A percentile compares a stretch with the other conserved stretches of the same genome.
Conservation (phyloP, 2,113 vertebrate genomes). For the Toxotes chatareus region DNA sequence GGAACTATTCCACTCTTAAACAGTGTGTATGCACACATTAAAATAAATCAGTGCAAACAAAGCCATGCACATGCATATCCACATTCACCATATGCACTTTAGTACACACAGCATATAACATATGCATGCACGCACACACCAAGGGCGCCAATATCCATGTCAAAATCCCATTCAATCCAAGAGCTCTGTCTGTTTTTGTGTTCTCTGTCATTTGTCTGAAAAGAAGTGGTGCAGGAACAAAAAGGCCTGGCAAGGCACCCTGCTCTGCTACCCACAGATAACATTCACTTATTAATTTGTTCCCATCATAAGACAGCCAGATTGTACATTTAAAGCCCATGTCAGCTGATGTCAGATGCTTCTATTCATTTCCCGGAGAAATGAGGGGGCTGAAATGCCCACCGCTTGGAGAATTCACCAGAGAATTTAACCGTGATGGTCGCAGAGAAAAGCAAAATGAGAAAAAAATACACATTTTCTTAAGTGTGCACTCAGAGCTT, state of each 20-base stretch:
- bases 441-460: constrained; percentile 53
- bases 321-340: constrained; percentile 73
- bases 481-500: constrained; percentile 64
- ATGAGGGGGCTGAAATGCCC: constrained; percentile 65
- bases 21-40: constrained; percentile 11
- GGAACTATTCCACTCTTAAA: constrained; percentile 16
- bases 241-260: constrained; percentile 57
- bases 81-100: constrained; percentile 12
- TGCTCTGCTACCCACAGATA: constrained; percentile 74
- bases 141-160: constrained; percentile 43
- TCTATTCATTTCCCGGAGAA: constrained; percentile 59
- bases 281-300: constrained; percentile 77
- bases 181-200: constrained; percentile 56
- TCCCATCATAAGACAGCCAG: constrained; percentile 63
- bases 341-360: constrained; percentile 69
- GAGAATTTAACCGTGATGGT: constrained; percentile 59
- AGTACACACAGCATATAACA: constrained; percentile 16
- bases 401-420: constrained; percentile 49
- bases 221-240: constrained; percentile 59
- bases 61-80: constrained; percentile 24
- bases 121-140: constrained; percentile 12
- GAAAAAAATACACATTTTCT: constrained; percentile 47
- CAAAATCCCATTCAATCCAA: constrained; percentile 59
- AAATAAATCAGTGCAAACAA: constrained; percentile 28
- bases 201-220: constrained; percentile 62